These are phyloP conservation scores for Pachyramphus minor DNA, from an alignment of 2,113 vertebrate genomes.

Conservation along the genomic window DNA sequence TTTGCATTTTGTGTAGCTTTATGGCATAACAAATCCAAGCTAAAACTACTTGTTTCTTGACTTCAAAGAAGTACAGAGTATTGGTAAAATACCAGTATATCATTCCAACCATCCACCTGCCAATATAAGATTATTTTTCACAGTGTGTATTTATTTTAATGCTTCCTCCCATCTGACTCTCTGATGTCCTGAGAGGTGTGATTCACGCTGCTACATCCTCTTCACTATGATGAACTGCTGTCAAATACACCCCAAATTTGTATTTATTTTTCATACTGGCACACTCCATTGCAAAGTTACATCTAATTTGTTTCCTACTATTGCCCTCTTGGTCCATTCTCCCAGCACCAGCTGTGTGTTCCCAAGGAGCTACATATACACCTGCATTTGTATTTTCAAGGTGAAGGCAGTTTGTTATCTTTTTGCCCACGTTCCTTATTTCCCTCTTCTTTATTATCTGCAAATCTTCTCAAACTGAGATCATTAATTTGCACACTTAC, in stretches of 20 bases:
- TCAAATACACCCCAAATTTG: neutral
- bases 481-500: conserved; percentile 36
- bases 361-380: neutral
- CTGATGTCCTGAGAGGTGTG: neutral
- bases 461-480: neutral
- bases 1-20: neutral
- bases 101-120: neutral
- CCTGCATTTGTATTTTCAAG: neutral
- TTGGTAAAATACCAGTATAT: neutral
- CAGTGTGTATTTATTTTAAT: neutral
- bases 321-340: neutral
- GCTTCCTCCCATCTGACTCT: neutral
- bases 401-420: neutral
- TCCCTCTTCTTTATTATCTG: neutral
- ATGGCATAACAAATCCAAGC: neutral
- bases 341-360: neutral
- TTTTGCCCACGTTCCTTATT: neutral
- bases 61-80: neutral
- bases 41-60: neutral
- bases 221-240: neutral
- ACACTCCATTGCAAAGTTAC: neutral
- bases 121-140: neutral
- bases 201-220: neutral
- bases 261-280: neutral
- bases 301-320: neutral